Evolutionary conservation across 2,113 vertebrate species (phyloP), one percentile per base, ranked within the genome.

Genomic region (Notothenia coriiceps): DNA sequence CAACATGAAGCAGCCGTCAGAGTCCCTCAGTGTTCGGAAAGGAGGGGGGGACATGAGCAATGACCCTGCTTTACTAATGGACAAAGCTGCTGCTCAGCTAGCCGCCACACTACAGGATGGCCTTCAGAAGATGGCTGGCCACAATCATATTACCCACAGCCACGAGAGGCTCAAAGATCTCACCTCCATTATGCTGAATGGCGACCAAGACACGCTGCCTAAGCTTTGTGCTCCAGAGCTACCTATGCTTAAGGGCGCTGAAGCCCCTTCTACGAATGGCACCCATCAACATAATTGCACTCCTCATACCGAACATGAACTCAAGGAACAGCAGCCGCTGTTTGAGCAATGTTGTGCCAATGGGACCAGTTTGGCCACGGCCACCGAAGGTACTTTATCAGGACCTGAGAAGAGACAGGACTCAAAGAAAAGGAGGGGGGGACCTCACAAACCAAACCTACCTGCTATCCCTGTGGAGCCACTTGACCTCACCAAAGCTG

Each of bases 1-100:
- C 85, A 97, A 95, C 94, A 98, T 99, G 97, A 99, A 99, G 93
- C 97, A 97, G 94, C 95, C 96, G 0, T 96, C 97, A 0, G 97
- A 98, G 74, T 91, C 95, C 83, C 95, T 97, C 3, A 93, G 96
- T 13, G 93, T 95, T 1, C 95, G 95, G 43, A 98, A 96, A 85
- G 81, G 94, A 40, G 95, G 95, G 29, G 95, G 87, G 57, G 98
- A 98, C 79, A 91, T 96, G 90, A 96, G 91, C 67, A 94, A 95
- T 0, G 97, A 97, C 71, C 97, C 96, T 18, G 95, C 96, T 3
- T 94, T 98, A 43, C 95, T 97, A 46, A 92, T 99, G 91, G 95
- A 98, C 91, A 97, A 97, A 92, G 93, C 94, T 50, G 92, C 94
- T 10, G 92, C 96, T 40, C 97, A 96, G 76, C 94, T 99, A 73